These are phyloP conservation scores for Triplophysa siluroides DNA, from an alignment of 2,113 vertebrate species.

Conservation along the genomic window DNA sequence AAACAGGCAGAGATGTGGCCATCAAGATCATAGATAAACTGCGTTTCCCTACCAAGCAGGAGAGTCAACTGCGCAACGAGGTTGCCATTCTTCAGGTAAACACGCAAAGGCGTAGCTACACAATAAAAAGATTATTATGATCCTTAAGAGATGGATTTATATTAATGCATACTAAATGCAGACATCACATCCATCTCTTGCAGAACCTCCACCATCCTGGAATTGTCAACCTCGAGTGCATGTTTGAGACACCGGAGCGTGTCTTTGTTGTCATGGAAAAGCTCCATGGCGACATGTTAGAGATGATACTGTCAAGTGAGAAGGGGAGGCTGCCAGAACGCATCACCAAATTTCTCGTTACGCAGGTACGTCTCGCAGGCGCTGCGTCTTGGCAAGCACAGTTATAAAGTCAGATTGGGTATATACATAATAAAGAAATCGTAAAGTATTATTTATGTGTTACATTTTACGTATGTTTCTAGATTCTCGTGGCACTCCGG, in stretches of 20 bases:
- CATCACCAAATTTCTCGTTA: slow-evolving; percentile 96
- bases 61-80: slow-evolving; percentile 96
- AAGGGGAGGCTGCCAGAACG: slow-evolving; percentile 94
- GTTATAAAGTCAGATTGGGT: not conserved
- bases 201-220: slow-evolving; percentile 95
- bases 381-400: not conserved
- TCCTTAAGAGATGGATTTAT: not conserved
- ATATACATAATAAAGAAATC: not conserved
- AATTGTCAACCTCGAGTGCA: slow-evolving; percentile 97
- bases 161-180: not conserved
- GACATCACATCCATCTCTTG: slow-evolving; percentile 5
- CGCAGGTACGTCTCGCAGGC: slow-evolving; percentile 80
- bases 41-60: slow-evolving; percentile 96
- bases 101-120: slow-evolving; percentile 35
- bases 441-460: not conserved
- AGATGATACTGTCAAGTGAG: slow-evolving; percentile 99
- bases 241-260: slow-evolving; percentile 96
- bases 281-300: slow-evolving; percentile 98
- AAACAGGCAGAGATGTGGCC: slow-evolving; percentile 95
- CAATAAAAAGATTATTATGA: not conserved
- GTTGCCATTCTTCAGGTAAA: slow-evolving; percentile 97
- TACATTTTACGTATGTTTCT: slow-evolving; percentile 23
- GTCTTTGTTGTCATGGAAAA: slow-evolving; percentile 99
- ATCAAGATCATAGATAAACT: slow-evolving; percentile 99
- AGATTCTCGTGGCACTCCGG: slow-evolving; percentile 94